A percentile compares a stretch with the other conserved stretches of the same genome.
Conservation (phyloP, 2,113 vertebrate species). For the Stomatorhinus ivindoensis region DNA sequence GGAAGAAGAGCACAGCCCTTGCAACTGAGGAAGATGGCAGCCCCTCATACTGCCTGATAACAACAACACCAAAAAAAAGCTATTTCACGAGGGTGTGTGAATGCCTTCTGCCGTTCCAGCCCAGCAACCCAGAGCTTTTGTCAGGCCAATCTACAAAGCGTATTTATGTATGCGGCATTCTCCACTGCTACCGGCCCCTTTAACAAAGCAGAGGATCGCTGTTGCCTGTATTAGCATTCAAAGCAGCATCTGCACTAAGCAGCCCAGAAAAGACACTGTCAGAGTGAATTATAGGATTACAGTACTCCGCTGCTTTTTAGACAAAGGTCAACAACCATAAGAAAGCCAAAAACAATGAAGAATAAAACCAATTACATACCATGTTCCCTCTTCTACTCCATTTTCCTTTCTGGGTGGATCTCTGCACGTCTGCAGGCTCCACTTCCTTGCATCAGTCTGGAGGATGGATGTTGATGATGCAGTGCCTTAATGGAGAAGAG, state of each 20-base stretch:
- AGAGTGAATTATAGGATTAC: constrained; percentile 34
- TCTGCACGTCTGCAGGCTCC: constrained; percentile 75
- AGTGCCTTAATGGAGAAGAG: constrained; percentile 84
- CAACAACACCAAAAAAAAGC: constrained; percentile 7
- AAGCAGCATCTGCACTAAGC: background rate
- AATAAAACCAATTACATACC: constrained; percentile 65
- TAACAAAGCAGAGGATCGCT: constrained; percentile 54
- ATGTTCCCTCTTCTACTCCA: constrained; percentile 69
- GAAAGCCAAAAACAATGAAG: constrained; percentile 34
- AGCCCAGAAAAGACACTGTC: constrained; percentile 13
- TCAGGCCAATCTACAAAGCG: constrained; percentile 49
- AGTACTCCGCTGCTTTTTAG: background rate
- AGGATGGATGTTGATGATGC: constrained; percentile 51
- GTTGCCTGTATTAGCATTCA: constrained; percentile 29
- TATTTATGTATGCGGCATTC: constrained; percentile 42
- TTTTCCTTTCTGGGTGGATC: constrained; percentile 63
- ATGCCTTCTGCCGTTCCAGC: background rate
- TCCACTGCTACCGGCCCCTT: constrained; percentile 48
- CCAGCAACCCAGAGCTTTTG: background rate
- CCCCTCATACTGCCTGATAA: background rate
- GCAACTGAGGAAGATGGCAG: background rate
- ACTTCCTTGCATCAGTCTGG: constrained; percentile 81
- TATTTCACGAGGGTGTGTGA: background rate
- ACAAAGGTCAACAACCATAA: constrained; percentile 39
- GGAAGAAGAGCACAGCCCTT: background rate